Evolutionary conservation across 2,888 invertebrate species (phyloP), one percentile per base, ranked within the genome.

Genomic region (Choristoneura rosaceana): DNA sequence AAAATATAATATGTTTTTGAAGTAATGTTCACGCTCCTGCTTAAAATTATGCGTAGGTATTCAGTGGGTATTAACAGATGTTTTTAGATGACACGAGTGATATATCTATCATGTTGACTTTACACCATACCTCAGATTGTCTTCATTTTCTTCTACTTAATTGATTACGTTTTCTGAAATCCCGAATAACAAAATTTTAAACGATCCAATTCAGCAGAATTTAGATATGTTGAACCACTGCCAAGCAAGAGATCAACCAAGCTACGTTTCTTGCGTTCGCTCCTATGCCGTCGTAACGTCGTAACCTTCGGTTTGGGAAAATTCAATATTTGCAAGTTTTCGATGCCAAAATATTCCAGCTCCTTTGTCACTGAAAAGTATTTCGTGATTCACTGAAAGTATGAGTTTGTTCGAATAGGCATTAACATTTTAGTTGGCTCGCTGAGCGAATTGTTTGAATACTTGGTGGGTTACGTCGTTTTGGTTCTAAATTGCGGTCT

Each of bases 401-500:
- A 76, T 76, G 70, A 77, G 84, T 81, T 84, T 81, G 81, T 78
- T 82, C 78, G 82, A 82, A 77, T 25, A 25, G 25, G 25, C 75
- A 81, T 83, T 80, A 86, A 84, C 87, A 86, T 83, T 79, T 78
- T 78, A 78, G 89, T 93, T 93, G 92, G 93, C 93, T 88, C 87
- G 76, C 79, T 84, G 77, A 76, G 81, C 84, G 82, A 87, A 93
- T 93, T 87, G 85, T 89, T 90, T 80, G 85, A 88, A 93, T 92
- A 85, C 80, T 87, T 84, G 70, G 71, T 73, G 74, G 81, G 78
- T 80, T 92, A 85, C 62, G 85, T 74, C 91, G 75, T 89, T 91
- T 86, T 69, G 82, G 69, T 76, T 77, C 64, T 78, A 81, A 67
- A 75, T 69, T 43, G 76, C 69, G 68, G 76, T 85, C 84, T 82